Base-by-base conservation (phyloP, 35 echinoderm and acorn worm genomes). In the Chiridota heheva region DNA sequence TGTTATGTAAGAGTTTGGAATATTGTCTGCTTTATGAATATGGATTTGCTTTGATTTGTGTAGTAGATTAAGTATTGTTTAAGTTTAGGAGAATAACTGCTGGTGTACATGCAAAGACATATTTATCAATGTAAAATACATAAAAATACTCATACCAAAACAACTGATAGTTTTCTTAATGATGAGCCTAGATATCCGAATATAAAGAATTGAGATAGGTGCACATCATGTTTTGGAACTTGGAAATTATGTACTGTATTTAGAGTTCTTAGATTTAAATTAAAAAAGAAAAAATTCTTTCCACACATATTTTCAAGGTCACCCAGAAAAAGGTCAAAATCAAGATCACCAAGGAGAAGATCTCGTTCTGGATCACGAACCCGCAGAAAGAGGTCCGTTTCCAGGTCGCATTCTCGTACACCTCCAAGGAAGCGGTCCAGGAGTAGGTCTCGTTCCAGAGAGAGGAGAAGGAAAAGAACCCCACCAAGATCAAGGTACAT, bases 251-350 rank as follows among this genome's bases (percentile, higher is more conserved):
- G 15, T 69, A 8, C 25, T 69, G 18, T 40, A 69, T n/a, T n/a
- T n/a, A n/a, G n/a, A n/a, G n/a, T n/a, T n/a, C n/a, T n/a, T n/a
- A n/a, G n/a, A n/a, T n/a, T n/a, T n/a, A n/a, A n/a, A n/a, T n/a
- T n/a, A n/a, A n/a, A n/a, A n/a, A n/a, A 65, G 39, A 18, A 7
- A 30, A 31, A 4, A 30, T 65, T 65, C 61, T 65, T 36, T 29
- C 13, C 39, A 29, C n/a, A 65, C 30, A n/a, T n/a, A n/a, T n/a
- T n/a, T n/a, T n/a, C n/a, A n/a, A n/a, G n/a, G 39, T 5, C 49
- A 17, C 60, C 78, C 4, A 37, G 40, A 17, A 65, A 47, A 58
- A 87, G 77, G 55, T 86, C 83, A 17, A 67, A 44, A 28, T 91
- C 89, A 5, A 77, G 56, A 30, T 91, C 89, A 1, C 60, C 57